Percentiles rank a stretch among this genome's conserved stretches.
Conservation (phyloP, 2,888 invertebrate species). For the Camptogramma bilineatum region DNA sequence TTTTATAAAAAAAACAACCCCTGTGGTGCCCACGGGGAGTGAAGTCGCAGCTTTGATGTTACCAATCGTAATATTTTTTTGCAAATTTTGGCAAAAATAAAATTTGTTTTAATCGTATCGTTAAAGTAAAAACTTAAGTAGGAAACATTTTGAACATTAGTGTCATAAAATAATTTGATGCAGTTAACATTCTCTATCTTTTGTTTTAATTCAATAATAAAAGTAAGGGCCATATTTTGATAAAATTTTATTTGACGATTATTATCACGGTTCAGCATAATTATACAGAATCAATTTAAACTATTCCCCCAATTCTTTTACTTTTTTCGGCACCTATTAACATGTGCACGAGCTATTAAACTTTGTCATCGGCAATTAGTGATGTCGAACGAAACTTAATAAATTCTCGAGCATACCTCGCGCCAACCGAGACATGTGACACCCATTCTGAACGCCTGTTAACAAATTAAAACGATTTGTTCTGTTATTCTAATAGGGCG, state of each 20-base stretch:
- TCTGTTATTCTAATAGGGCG: slow-evolving; percentile 84
- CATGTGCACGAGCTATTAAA: slow-evolving; percentile 81
- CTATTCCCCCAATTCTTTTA: slow-evolving; percentile 18
- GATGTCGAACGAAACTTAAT: slow-evolving; percentile 75
- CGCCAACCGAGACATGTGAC: slow-evolving; percentile 74
- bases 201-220: too few species aligned
- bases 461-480: slow-evolving; percentile 84
- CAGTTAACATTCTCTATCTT: too few species aligned
- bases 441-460: slow-evolving; percentile 80
- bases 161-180: too few species aligned
- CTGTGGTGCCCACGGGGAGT: slow-evolving; percentile 59
- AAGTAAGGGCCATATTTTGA: background rate
- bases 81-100: slow-evolving; percentile 8
- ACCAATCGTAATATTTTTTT: slow-evolving; percentile 56
- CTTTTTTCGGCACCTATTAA: slow-evolving; percentile 62
- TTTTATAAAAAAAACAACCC: slow-evolving; percentile 64
- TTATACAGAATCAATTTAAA: background rate
- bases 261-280: background rate
- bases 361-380: slow-evolving; percentile 83
- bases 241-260: background rate
- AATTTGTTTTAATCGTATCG: background rate
- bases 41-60: slow-evolving; percentile 66
- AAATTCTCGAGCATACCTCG: slow-evolving; percentile 70
- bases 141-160: too few species aligned
- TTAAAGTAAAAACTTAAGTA: too few species aligned